phyloP scores from a whole-genome alignment of 1,140 invertebrate species.

The Drosophila guanche region DNA sequence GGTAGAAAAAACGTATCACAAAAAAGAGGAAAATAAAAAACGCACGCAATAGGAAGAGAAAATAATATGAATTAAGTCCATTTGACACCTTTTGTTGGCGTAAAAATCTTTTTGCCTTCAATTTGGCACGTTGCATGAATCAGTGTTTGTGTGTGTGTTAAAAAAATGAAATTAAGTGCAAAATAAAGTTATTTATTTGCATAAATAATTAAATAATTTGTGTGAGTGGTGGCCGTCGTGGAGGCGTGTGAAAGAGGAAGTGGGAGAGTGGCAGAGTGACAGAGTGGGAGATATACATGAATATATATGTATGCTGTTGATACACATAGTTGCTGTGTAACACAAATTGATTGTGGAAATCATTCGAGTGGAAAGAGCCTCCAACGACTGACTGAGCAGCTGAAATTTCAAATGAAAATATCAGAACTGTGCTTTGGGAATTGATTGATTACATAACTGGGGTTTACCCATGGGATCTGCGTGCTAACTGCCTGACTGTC shows the following conservation, averaged over 20 bases:
- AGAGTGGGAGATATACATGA: no score
- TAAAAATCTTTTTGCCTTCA: constrained; percentile 60
- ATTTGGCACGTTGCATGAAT: constrained; percentile 23
- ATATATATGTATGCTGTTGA: no score
- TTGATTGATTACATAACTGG: constrained; percentile 45
- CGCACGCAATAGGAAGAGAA: constrained; percentile 10
- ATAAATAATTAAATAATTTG: constrained; percentile 75
- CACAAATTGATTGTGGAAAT: constrained; percentile 63
- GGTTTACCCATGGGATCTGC: constrained; percentile 20
- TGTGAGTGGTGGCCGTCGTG: constrained; percentile 37
- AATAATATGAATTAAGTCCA: constrained; percentile 69
- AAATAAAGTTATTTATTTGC: constrained; percentile 70
- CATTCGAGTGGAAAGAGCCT: constrained; percentile 42
- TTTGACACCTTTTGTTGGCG: constrained; percentile 73
- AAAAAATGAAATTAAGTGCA: constrained; percentile 48
- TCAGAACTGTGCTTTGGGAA: constrained; percentile 24
- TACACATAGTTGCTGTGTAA: constrained; percentile 31
- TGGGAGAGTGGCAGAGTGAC: not conserved
- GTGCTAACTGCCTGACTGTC: not conserved
- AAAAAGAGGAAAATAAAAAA: constrained; percentile 6
- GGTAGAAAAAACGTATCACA: no score
- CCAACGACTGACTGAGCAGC: constrained; percentile 42
- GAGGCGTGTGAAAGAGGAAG: not conserved
- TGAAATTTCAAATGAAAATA: constrained; percentile 54
- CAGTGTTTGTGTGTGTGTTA: not conserved